Evolutionary conservation across 2,888 invertebrate genomes (phyloP), one percentile per base, ranked within the genome.

Genomic region (Ochropleura leucogaster): DNA sequence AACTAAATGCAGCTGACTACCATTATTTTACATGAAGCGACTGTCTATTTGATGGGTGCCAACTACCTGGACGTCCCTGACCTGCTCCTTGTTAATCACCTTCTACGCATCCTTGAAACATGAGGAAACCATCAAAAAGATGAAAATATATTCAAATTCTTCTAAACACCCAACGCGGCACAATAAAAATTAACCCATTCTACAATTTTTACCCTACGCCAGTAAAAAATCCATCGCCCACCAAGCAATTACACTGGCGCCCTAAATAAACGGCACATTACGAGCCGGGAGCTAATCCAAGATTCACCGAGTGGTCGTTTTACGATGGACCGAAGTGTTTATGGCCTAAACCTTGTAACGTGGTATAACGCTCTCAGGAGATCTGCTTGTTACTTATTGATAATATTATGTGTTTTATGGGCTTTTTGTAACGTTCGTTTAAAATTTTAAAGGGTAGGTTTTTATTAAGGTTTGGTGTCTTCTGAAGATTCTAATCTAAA

Each of bases 311-410:
- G 76, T 75, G 72, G 76, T 69, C 62, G 59, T 49, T 80, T 85
- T 83, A 86, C 81, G 86, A 83, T 59, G n/a, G 66, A 60, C 53
- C 71, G 47, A 65, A 79, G 83, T 83, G 83, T 86, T 86, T 86
- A 86, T 78, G 55, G 73, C 20, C n/a, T 49, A 62, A 30, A 71
- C 57, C 30, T 63, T 65, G 62, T 80, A 83, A 71, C 16, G 57
- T 16, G 40, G 59, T 57, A 16, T 40, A 59, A 40, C 76, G 59
- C 72, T 64, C 78, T 74, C 68, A 18, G 77, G 81, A 79, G 87
- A 78, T 74, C 74, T 42, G 44, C 72, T 82, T 64, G 72, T 80
- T 82, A 80, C 80, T 76, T 72, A 82, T 82, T 83, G 67, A 83
- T 79, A 80, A 79, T 83, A 75, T 75, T 66, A 64, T 55, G 59